Evolutionary conservation across 2,113 vertebrate species (phyloP).

Genomic region (Alethe castanea): DNA sequence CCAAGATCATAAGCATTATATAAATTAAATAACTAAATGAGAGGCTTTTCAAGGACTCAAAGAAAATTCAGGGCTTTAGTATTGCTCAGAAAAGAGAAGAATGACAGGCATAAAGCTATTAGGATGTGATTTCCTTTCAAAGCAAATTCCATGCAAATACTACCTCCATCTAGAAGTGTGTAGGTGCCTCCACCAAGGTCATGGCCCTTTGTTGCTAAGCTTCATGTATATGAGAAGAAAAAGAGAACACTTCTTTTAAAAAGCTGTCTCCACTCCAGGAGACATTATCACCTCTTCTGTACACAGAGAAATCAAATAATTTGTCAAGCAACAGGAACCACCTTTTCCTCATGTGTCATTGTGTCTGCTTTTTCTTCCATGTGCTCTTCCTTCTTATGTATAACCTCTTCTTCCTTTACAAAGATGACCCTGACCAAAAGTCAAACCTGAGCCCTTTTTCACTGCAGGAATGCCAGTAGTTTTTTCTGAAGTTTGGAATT

Average conservation of each 20-base stretch:
- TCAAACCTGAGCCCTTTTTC: neutral
- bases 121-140: neutral
- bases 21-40: conserved; percentile 31
- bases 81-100: neutral
- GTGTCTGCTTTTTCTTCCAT: neutral
- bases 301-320: neutral
- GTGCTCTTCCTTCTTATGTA: neutral
- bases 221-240: neutral
- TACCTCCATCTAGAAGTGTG: neutral
- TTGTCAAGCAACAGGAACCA: neutral
- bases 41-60: neutral
- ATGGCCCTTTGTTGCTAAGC: neutral
- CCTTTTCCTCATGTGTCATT: fast-evolving
- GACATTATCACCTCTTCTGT: neutral
- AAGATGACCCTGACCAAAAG: neutral
- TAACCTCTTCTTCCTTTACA: neutral
- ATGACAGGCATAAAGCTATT: neutral
- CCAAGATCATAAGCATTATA: conserved; percentile 21
- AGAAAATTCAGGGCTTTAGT: neutral
- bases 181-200: neutral
- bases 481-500: neutral
- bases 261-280: neutral
- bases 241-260: neutral
- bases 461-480: neutral
- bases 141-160: neutral